A percentile compares a stretch with the other conserved stretches of the same genome.
These are phyloP conservation scores for Opisthocomus hoazin DNA, from an alignment of 2,113 vertebrate species.

Conservation along the genomic window DNA sequence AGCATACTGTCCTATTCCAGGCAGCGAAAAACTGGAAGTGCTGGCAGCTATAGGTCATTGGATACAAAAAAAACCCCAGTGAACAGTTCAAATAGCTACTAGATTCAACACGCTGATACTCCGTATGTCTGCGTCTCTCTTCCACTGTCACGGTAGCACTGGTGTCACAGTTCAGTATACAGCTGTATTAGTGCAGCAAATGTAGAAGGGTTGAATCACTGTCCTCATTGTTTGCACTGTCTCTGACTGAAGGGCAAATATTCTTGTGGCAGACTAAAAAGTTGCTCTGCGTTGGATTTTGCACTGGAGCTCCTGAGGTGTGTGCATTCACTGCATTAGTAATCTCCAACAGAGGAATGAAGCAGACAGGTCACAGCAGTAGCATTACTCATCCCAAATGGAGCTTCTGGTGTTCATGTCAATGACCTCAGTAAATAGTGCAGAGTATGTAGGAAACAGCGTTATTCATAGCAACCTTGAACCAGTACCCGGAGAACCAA, in stretches of 20 bases:
- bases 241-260: background rate
- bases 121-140: background rate
- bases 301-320: background rate
- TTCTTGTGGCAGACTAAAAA: background rate
- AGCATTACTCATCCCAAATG: background rate
- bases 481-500: background rate
- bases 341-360: background rate
- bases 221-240: background rate
- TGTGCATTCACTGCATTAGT: background rate
- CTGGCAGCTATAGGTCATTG: background rate
- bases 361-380: background rate
- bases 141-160: background rate
- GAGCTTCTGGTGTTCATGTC: background rate
- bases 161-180: background rate
- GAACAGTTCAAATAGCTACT: background rate
- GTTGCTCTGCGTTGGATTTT: background rate
- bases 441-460: background rate
- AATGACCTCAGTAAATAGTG: background rate
- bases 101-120: background rate
- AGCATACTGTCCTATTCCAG: background rate
- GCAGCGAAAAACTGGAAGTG: background rate
- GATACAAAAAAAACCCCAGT: background rate
- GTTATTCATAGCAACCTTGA: background rate
- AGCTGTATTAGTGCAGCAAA: background rate
- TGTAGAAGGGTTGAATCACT: background rate